A percentile compares a stretch with the other conserved stretches of the same genome.
Evolutionary conservation across 2,888 invertebrate genomes (phyloP).

Genomic region (Drosophila neonasuta): DNA sequence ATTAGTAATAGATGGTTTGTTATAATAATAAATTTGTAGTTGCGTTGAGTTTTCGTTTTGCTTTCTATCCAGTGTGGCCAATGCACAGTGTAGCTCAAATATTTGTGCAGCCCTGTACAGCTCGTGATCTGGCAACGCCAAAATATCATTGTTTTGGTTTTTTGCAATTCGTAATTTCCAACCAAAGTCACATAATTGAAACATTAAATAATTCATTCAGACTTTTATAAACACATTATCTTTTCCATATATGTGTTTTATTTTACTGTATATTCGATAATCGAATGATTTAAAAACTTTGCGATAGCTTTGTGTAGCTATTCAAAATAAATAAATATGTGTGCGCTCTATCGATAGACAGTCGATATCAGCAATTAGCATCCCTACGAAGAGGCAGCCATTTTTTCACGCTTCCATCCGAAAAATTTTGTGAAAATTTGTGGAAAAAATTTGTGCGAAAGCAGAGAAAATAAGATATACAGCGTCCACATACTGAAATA

Average conservation of each 20-base stretch:
- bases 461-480: slow-evolving; percentile 38
- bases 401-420: slow-evolving; percentile 73
- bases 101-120: slow-evolving; percentile 4
- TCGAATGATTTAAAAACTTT: background rate
- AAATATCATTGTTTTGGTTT: background rate
- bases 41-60: slow-evolving; percentile 33
- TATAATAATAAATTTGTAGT: slow-evolving; percentile 19
- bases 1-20: slow-evolving; percentile 29
- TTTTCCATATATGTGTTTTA: background rate
- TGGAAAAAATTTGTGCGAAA: slow-evolving; percentile 50
- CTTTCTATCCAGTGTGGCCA: slow-evolving; percentile 50
- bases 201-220: background rate
- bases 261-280: slow-evolving; percentile 10
- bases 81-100: background rate
- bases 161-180: background rate
- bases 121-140: background rate
- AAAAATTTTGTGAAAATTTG: slow-evolving; percentile 63
- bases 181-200: background rate
- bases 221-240: background rate
- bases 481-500: slow-evolving; percentile 38
- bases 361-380: slow-evolving; percentile 40
- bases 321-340: slow-evolving; percentile 18
- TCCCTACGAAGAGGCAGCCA: slow-evolving; percentile 68
- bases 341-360: slow-evolving; percentile 21
- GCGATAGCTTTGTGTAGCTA: slow-evolving; percentile 16